phyloP scores from a whole-genome alignment of 2,113 vertebrate species.

The Psittacara wagleri region DNA sequence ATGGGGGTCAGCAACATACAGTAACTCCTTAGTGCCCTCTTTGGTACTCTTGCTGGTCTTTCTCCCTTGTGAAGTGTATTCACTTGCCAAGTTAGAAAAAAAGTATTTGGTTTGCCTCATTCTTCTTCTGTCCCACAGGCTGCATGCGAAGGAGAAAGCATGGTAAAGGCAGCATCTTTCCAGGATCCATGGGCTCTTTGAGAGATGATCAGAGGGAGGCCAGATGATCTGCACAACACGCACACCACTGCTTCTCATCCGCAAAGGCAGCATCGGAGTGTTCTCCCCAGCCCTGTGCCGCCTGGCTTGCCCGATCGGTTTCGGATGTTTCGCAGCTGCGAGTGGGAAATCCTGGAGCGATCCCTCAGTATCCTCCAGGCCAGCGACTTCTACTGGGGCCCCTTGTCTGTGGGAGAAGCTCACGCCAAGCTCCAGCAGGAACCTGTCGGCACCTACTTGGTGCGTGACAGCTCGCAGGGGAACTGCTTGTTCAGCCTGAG shows the following conservation, averaged over 20 bases:
- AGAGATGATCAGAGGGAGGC: conserved; percentile 72
- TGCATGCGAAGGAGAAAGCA: conserved; percentile 11
- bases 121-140: conserved; percentile 35
- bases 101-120: neutral
- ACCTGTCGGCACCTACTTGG: conserved; percentile 69
- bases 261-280: conserved; percentile 23
- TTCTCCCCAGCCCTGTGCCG: neutral
- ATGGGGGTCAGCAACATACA: neutral
- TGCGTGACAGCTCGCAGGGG: conserved; percentile 73
- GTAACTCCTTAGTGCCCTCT: neutral
- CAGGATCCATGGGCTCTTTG: conserved; percentile 68
- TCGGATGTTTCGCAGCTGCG: conserved; percentile 63
- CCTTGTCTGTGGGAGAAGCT: conserved; percentile 67
- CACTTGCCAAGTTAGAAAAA: neutral
- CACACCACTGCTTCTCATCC: neutral
- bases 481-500: conserved; percentile 70
- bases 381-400: conserved; percentile 76
- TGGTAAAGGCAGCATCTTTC: conserved; percentile 46
- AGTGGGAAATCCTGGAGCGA: conserved; percentile 69
- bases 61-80: neutral
- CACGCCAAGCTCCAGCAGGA: conserved; percentile 59
- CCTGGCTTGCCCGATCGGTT: conserved; percentile 36
- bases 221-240: conserved; percentile 57
- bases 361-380: conserved; percentile 67
- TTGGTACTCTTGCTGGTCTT: neutral